Conservation (phyloP, 1,140 invertebrate species). For the Wasmannia auropunctata region DNA sequence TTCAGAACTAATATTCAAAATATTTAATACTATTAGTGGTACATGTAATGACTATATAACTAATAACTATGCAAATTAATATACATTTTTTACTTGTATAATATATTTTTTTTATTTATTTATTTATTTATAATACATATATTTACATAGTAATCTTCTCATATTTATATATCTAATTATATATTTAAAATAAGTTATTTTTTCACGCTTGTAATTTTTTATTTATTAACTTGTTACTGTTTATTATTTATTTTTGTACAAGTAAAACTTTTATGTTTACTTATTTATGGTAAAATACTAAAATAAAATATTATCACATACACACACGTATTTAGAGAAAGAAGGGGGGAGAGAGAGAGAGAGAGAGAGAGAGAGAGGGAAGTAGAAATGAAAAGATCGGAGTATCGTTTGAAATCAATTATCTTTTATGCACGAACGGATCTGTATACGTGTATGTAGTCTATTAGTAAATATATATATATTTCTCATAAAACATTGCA, state of each 20-base stretch:
- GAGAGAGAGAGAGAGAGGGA: not conserved
- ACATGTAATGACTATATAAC: not conserved
- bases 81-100: not conserved
- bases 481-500: not conserved
- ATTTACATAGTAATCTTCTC: not conserved
- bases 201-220: not conserved
- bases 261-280: not conserved
- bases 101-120: too few species aligned
- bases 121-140: too few species aligned
- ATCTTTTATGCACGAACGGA: not conserved
- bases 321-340: not conserved
- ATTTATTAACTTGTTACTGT: not conserved
- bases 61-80: not conserved
- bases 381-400: not conserved
- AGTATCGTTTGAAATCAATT: not conserved
- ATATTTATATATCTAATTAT: not conserved
- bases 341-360: not conserved
- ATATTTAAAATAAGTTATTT: not conserved
- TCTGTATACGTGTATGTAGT: not conserved
- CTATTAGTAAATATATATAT: not conserved
- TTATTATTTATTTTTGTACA: not conserved
- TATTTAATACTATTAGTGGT: not conserved
- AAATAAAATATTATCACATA: not conserved
- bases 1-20: constrained; percentile 1
- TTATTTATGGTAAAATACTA: not conserved